Evolutionary conservation across 1,140 invertebrate species (phyloP).

Genomic region (Gryllus bimaculatus): DNA sequence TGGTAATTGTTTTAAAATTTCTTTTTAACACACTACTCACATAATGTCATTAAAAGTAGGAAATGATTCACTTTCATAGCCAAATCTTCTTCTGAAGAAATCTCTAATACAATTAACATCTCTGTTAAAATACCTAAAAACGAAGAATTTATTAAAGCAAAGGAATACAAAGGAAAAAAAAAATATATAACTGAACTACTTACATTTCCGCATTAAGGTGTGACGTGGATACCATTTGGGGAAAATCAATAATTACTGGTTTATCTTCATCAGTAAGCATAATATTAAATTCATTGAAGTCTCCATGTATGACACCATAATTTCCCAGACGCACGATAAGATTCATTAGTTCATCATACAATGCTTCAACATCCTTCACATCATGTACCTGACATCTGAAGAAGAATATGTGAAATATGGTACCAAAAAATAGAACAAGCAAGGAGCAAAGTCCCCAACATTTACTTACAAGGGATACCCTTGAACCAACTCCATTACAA

Average conservation of each 20-base stretch:
- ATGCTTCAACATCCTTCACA: slow-evolving; percentile 60
- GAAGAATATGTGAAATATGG: slow-evolving; percentile 19
- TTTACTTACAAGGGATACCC: slow-evolving; percentile 61
- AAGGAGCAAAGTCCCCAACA: background rate
- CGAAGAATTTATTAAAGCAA: background rate
- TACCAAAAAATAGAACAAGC: background rate
- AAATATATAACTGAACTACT: slow-evolving; percentile 29
- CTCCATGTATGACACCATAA: slow-evolving; percentile 94
- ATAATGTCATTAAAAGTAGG: slow-evolving; percentile 76
- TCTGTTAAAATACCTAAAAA: slow-evolving; percentile 76
- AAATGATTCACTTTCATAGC: slow-evolving; percentile 79
- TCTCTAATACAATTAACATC: slow-evolving; percentile 89
- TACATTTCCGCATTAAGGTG: slow-evolving; percentile 87
- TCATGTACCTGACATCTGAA: slow-evolving; percentile 71
- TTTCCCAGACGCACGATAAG: slow-evolving; percentile 84
- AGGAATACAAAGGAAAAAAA: too few relatives aligned
- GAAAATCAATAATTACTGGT: slow-evolving; percentile 94
- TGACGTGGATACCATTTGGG: slow-evolving; percentile 95
- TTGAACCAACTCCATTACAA: slow-evolving; percentile 89
- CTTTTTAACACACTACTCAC: slow-evolving; percentile 33
- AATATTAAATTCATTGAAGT: slow-evolving; percentile 99
- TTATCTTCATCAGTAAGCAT: slow-evolving; percentile 75
- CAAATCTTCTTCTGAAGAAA: slow-evolving; percentile 87
- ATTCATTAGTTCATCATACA: slow-evolving; percentile 95
- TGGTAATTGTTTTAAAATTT: slow-evolving; percentile 17